phyloP scores from a whole-genome alignment of 2,113 vertebrate species.

The Jacana jacana region DNA sequence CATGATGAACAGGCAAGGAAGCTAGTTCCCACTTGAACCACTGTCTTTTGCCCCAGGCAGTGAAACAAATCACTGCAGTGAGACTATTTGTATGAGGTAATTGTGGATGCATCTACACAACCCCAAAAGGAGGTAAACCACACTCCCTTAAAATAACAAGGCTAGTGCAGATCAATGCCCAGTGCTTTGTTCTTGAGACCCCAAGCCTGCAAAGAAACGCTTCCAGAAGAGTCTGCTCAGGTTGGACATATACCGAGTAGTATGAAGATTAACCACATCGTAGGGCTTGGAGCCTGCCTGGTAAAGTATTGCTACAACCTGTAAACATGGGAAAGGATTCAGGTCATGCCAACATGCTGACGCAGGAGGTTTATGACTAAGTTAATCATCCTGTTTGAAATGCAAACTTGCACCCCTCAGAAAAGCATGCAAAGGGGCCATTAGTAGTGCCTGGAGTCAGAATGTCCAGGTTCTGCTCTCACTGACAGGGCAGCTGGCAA shows the following conservation, averaged over 20 bases:
- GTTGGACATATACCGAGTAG: not conserved
- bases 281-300: not conserved
- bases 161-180: not conserved
- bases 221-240: not conserved
- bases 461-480: not conserved
- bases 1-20: not conserved
- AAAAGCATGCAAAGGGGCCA: not conserved
- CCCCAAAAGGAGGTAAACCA: not conserved
- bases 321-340: conserved; percentile 10
- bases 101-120: not conserved
- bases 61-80: not conserved
- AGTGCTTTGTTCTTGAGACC: not conserved
- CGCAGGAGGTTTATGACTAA: not conserved
- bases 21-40: not conserved
- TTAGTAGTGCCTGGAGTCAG: not conserved
- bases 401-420: not conserved
- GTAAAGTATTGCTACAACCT: not conserved
- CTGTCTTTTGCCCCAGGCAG: not conserved
- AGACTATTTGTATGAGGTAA: not conserved
- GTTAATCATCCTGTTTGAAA: not conserved
- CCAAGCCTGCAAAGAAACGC: not conserved
- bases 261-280: not conserved
- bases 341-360: not conserved
- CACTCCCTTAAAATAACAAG: not conserved
- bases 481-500: not conserved